Evolutionary conservation across 2,888 invertebrate genomes (phyloP), one percentile per base, ranked within the genome.

Genomic region (Apotomis betuletana): DNA sequence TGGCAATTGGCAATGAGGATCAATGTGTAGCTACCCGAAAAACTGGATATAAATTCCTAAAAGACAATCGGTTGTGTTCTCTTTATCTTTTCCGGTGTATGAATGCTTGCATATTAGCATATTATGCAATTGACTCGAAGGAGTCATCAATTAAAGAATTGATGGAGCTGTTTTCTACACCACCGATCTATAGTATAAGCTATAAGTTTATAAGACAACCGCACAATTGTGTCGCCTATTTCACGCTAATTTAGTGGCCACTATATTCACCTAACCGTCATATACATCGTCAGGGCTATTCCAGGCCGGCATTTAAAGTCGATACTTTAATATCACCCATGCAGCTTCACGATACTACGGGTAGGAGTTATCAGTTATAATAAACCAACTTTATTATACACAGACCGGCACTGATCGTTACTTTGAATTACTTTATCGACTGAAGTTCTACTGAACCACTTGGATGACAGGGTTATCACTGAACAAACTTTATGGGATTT

Each of bases 221-320:
- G n/a, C 65, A 57, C 44, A 5, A 27, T 27, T 44, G 12, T 46
- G 55, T 27, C 54, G 9, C 5, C 49, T 9, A 10, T 49, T 49
- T 9, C 9, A 9, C 6, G 10, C 9, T 49, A 49, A 49, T 3
- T 10, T 49, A 10, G 49, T 55, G 46, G 44, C 12, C 65, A 46
- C 65, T 65, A 65, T 46, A 27, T 64, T 44, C 64, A 55, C 27
- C 15, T 64, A 54, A 64, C 15, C 27, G 64, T 64, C 64, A 55
- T 54, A 64, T 64, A 64, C 54, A 44, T 55, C 27, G 44, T 1
- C 12, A 44, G 15, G 13, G 10, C 10, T 36, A 57, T 9, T 3
- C 57, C 6, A 58, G 27, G 5, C 27, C 6, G 44, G 55, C 46
- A 57, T 65, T 65, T 65, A 44, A 64, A 55, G 13, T 55, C 8